Base-by-base conservation (phyloP, 2,888 invertebrate species). In the Cerceris ruficornis region DNA sequence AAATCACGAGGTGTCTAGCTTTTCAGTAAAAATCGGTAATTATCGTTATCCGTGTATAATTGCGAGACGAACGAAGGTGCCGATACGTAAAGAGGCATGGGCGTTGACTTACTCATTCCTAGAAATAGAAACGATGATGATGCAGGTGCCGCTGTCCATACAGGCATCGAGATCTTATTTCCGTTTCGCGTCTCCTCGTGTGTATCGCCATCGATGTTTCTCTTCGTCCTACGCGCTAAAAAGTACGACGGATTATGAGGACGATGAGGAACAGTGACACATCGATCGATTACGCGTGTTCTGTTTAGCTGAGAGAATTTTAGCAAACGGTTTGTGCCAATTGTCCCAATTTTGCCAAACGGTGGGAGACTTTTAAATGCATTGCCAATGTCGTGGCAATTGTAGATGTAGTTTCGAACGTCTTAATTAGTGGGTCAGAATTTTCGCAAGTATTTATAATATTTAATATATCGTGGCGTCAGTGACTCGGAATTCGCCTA, bases 91-190 rank as follows among this genome's bases (percentile, higher is more conserved):
- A 69, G 76, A 81, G 76, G 81, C 83, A 88, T 87, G 86, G 88
- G 89, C 89, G 90, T 91, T 87, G 84, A 85, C 89, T 90, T 90
- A 88, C 90, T 91, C 92, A 91, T 89, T 90, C 86, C 91, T 91
- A 90, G 90, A 92, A 92, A 92, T 92, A 92, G 91, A 89, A 86
- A 71, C 87, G 88, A 86, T 84, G 28, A 28, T 28, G 88, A 88
- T 88, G 89, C 87, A 88, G 86, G 80, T 86, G 81, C 84, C 69
- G 82, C 80, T 78, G 73, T 70, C 80, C 68, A 68, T 81, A 77
- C 73, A 80, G 80, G 81, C 71, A 82, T 72, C 84, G 71, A 72
- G 61, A 67, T 69, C 71, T 75, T 77, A 84, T 84, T 84, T 82
- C 85, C 76, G 75, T 80, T 74, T 75, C 69, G 41, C 70, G 49